Percentiles rank a stretch among this genome's conserved stretches.
Conservation (phyloP, 2,113 vertebrate species). For the Irena cyanogastra region DNA sequence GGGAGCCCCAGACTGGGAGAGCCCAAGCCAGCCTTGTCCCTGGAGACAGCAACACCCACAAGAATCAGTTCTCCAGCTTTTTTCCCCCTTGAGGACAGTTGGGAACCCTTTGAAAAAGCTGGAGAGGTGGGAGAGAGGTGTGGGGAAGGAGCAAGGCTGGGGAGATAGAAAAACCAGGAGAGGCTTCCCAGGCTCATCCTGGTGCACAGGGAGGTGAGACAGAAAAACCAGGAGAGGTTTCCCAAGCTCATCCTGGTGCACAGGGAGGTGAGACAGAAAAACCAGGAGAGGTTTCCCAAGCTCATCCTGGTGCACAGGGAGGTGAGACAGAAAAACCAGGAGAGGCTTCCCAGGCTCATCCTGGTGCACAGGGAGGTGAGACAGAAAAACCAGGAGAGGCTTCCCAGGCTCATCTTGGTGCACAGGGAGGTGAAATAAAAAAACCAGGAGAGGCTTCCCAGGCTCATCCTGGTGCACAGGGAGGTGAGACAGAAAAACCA, state of each 20-base stretch:
- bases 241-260: background rate
- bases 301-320: background rate
- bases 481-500: rapidly evolving
- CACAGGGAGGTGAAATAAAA: too few species aligned
- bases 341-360: background rate
- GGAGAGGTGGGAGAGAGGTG: rapidly evolving
- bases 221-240: background rate
- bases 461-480: background rate
- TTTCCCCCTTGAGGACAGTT: background rate
- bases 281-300: background rate
- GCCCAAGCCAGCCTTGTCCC: background rate
- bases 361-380: too few species aligned
- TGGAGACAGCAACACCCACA: background rate
- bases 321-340: rapidly evolving
- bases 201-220: rapidly evolving
- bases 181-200: background rate
- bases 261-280: rapidly evolving
- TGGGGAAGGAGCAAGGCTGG: rapidly evolving
- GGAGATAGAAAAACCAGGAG: rapidly evolving
- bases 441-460: background rate
- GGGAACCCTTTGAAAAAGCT: background rate
- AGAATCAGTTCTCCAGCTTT: background rate
- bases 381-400: rapidly evolving
- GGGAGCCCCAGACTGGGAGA: background rate
- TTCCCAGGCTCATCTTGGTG: background rate